Percentiles rank a stretch among this genome's conserved stretches.
These are phyloP conservation scores for Drosophila ustulata DNA, from an alignment of 2,888 invertebrate species.

Conservation along the genomic window DNA sequence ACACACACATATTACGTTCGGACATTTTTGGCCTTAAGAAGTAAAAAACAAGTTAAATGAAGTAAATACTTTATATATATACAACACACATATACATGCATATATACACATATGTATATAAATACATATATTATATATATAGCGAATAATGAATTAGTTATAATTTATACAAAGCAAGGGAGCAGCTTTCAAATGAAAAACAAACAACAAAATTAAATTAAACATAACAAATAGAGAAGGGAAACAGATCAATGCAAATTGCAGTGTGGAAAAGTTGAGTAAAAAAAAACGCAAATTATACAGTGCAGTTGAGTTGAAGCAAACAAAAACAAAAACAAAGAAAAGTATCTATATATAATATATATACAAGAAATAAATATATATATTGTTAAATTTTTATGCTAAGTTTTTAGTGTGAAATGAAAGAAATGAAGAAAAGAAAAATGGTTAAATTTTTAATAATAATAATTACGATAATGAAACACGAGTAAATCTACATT, in stretches of 20 bases:
- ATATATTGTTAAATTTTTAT: slow-evolving; percentile 78
- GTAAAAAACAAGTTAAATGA: slow-evolving; percentile 37
- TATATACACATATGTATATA: slow-evolving; percentile 56
- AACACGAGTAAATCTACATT: slow-evolving; percentile 63
- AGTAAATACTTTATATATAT: slow-evolving; percentile 63
- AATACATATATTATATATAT: slow-evolving; percentile 41
- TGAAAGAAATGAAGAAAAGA: slow-evolving; percentile 55
- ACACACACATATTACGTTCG: slow-evolving; percentile 58
- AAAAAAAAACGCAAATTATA: slow-evolving; percentile 30
- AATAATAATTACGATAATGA: slow-evolving; percentile 24
- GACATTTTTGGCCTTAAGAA: slow-evolving; percentile 82
- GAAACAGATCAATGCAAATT: slow-evolving; percentile 25
- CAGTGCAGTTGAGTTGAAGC: slow-evolving; percentile 37
- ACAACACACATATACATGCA: slow-evolving; percentile 59
- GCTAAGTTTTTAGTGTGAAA: slow-evolving; percentile 80
- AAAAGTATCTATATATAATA: slow-evolving; percentile 65
- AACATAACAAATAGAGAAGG: slow-evolving; percentile 27
- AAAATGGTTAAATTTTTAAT: slow-evolving; percentile 42
- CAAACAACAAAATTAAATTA: slow-evolving; percentile 26
- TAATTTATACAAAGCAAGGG: slow-evolving; percentile 76
- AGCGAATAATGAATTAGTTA: slow-evolving; percentile 60
- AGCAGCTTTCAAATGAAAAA: slow-evolving; percentile 69
- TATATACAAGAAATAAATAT: slow-evolving; percentile 60
- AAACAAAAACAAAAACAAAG: slow-evolving; percentile 28
- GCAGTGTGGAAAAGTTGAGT: slow-evolving; percentile 25